phyloP scores from a whole-genome alignment of 2,113 vertebrate genomes.

The Corvus moneduloides region DNA sequence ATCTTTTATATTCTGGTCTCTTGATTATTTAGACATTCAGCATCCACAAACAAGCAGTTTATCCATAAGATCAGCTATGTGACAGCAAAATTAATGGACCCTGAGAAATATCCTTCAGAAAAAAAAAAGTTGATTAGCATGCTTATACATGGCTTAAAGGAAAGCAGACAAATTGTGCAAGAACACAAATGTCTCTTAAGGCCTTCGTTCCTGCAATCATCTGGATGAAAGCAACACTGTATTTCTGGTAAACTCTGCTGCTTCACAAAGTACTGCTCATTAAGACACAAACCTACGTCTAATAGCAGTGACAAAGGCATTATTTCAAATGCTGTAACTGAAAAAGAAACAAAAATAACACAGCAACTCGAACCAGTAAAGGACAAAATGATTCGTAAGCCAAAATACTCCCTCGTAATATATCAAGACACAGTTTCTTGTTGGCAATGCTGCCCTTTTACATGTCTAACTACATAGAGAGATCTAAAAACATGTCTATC shows the following conservation, averaged over 20 bases:
- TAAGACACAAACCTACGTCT: neutral
- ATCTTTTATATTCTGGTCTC: neutral
- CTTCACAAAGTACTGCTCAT: neutral
- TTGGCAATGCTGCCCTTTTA: neutral
- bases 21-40: constrained; percentile 58
- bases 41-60: constrained; percentile 50
- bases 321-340: neutral
- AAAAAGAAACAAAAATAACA: accelerated
- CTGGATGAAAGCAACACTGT: neutral
- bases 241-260: neutral
- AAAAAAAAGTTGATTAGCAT: neutral
- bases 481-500: neutral
- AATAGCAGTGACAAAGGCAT: neutral
- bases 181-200: neutral
- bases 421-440: neutral
- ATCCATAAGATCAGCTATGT: constrained; percentile 42
- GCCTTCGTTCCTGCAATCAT: neutral
- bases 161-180: constrained; percentile 10
- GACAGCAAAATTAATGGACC: constrained; percentile 41
- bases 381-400: neutral
- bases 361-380: neutral
- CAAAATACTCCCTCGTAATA: neutral
- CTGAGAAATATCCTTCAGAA: neutral
- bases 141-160: neutral
- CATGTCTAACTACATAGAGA: neutral